phyloP scores from a whole-genome alignment of 2,888 invertebrate species.

The Hoplodrina ambigua region DNA sequence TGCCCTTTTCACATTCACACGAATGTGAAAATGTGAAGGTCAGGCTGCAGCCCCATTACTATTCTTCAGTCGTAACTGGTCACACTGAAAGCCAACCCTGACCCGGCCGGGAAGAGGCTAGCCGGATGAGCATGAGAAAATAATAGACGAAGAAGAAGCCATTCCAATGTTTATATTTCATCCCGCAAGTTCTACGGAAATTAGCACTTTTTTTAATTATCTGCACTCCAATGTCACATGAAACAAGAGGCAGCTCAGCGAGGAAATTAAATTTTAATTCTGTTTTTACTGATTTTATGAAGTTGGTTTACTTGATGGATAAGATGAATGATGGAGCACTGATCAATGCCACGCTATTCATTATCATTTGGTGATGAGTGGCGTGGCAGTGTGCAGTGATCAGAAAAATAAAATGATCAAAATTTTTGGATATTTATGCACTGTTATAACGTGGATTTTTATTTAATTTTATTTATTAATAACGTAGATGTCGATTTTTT shows the following conservation, averaged over 20 bases:
- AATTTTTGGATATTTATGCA: no score
- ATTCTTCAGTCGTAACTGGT: conserved; percentile 17
- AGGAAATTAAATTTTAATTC: conserved; percentile 28
- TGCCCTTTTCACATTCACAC: not conserved
- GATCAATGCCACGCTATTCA: no score
- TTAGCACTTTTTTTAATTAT: conserved; percentile 30
- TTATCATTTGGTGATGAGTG: not conserved
- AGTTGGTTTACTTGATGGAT: conserved; percentile 19
- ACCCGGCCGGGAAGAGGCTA: not conserved
- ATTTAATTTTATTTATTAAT: no score
- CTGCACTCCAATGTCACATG: conserved; percentile 16
- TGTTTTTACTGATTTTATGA: conserved; percentile 25
- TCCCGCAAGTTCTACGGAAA: conserved; percentile 13
- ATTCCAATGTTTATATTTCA: conserved; percentile 23
- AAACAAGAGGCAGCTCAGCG: not conserved
- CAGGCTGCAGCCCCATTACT: conserved; percentile 7
- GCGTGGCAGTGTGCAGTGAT: not conserved
- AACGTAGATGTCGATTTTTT: no score
- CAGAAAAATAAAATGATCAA: no score
- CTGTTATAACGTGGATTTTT: no score
- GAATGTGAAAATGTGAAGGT: not conserved
- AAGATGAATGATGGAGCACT: conserved; percentile 9
- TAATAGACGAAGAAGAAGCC: not conserved
- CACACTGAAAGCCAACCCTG: conserved; percentile 2
- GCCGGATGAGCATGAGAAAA: not conserved